Evolutionary conservation across 2,113 vertebrate species (phyloP), one percentile per base, ranked within the genome.

Genomic region (Eurypyga helias): DNA sequence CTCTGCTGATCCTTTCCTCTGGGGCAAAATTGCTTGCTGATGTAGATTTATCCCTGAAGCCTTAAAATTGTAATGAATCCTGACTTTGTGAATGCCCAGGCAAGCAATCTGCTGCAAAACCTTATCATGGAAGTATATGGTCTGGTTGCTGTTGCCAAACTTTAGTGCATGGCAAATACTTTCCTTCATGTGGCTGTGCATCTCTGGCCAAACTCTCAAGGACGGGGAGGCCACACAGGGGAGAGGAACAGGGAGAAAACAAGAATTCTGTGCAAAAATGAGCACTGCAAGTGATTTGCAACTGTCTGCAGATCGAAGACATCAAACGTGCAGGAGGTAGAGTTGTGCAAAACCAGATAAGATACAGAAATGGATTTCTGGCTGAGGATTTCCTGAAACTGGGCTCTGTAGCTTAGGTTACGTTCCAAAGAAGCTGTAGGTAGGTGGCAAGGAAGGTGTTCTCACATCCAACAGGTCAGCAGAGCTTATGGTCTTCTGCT

Each of bases 151-250:
- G 3, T 73, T 80, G 61, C 24, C 45, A n/a, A 73, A 75, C 80
- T 60, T 45, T 0, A 26, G 34, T 24, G 19, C 33, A 17, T 25
- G 36, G 38, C 28, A 87, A 76, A 18, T 76, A 19, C 33, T 80
- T 84, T 75, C 52, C 28, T 71, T 70, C 28, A 19, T 11, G 52
- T 67, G 21, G 19, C 79, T 84, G 9, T 81, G n/a, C 7, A 71
- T 51, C 29, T 77, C 25, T 81, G 33, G 46, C 11, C 84, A 77
- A 72, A n/a, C 8, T 61, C 41, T 52, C n/a, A 18, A 17, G 10
- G 51, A 14, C 0, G 3, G 8, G 16, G 20, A 66, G 16, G 36
- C 4, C 18, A 36, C 0, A 0, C 16, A 61, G 46, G n/a, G 62
- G 67, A 79, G 14, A 23, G 10, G 36, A 77, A 25, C 18, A 66